Conservation (phyloP, 2,797 vertebrate genomes). For the Phoeniculus purpureus region DNA sequence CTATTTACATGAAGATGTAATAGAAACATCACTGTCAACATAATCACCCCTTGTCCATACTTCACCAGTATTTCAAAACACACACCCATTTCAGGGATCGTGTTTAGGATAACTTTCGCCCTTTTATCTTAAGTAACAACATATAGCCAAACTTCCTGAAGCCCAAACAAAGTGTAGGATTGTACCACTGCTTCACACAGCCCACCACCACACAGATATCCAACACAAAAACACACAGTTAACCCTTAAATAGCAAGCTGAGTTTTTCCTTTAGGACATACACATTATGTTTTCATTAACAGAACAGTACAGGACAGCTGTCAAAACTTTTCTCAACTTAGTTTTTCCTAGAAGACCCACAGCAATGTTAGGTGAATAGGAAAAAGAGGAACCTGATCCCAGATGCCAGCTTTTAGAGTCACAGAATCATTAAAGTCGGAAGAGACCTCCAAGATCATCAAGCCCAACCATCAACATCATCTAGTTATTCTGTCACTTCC, state of each 20-base stretch:
- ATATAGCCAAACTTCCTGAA: background rate
- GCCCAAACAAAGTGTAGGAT: background rate
- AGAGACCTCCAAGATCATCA: too few species aligned
- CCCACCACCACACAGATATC: background rate
- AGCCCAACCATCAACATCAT: background rate
- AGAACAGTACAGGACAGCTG: background rate
- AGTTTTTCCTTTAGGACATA: background rate
- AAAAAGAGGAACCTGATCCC: background rate
- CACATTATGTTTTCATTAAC: background rate
- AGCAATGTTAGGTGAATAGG: background rate
- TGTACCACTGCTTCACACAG: background rate
- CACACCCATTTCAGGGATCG: background rate
- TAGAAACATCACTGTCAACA: background rate
- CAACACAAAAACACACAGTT: background rate
- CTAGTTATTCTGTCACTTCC: background rate
- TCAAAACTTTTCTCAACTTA: background rate
- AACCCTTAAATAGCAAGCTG: background rate
- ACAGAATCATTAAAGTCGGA: too few species aligned
- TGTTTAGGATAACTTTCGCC: background rate
- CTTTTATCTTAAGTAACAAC: background rate
- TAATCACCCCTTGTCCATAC: background rate
- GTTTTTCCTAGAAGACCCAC: background rate
- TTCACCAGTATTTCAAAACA: background rate
- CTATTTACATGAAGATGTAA: background rate
- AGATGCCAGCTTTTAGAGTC: background rate